Percentiles rank a stretch among this genome's conserved stretches.
Evolutionary conservation across 2,888 invertebrate genomes (phyloP).

Genomic region (Gibbula magus): DNA sequence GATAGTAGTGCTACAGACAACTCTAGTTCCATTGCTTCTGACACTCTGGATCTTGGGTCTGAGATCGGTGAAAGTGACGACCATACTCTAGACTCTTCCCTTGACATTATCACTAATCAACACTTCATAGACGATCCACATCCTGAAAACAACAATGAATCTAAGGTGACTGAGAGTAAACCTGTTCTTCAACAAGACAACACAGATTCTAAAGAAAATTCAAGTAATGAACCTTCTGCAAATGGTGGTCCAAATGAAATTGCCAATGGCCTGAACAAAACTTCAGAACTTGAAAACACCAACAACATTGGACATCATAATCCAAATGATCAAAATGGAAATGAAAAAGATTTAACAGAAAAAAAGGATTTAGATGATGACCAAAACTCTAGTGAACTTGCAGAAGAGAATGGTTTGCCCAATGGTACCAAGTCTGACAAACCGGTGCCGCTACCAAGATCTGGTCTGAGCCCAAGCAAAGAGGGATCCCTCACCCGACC

Average conservation of each 20-base stretch:
- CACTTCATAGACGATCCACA: too few species aligned
- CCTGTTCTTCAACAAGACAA: too few species aligned
- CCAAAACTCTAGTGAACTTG: neutral
- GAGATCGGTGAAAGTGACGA: slow-evolving; percentile 14
- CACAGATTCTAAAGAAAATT: too few species aligned
- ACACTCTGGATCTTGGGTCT: neutral
- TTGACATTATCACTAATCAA: too few species aligned
- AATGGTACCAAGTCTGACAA: neutral
- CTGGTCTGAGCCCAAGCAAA: slow-evolving; percentile 1
- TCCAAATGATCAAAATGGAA: neutral
- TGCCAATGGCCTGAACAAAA: too few species aligned
- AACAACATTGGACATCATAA: too few species aligned
- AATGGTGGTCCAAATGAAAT: too few species aligned
- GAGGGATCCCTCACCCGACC: slow-evolving; percentile 29
- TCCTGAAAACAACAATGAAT: too few species aligned
- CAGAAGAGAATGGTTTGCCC: neutral
- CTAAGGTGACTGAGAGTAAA: too few species aligned
- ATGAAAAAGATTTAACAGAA: neutral
- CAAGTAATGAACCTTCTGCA: too few species aligned
- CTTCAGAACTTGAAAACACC: too few species aligned
- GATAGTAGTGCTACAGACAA: neutral
- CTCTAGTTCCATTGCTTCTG: neutral
- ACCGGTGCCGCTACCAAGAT: neutral
- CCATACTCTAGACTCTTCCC: neutral
- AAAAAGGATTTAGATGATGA: neutral